Evolutionary conservation across 2,113 vertebrate genomes (phyloP), one percentile per base, ranked within the genome.

Genomic region (Galeopterus variegatus): DNA sequence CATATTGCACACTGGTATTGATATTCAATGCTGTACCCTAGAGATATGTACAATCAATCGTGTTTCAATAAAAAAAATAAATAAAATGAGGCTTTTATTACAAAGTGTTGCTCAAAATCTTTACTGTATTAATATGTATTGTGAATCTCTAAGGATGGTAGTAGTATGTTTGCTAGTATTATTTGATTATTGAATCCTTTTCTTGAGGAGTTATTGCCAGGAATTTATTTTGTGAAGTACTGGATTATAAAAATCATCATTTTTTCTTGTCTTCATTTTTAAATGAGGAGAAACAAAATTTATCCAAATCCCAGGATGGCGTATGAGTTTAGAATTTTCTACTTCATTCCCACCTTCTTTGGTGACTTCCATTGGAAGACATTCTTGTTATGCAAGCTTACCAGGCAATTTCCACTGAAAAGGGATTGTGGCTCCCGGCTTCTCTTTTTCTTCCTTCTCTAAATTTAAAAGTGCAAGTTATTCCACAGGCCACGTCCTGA

Each of bases 311-410:
- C 12, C 9, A 69, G 31, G 28, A 70, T 50, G 84, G 33, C 3
- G 12, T 83, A 64, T n/a, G n/a, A 95, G 33, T 86, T 95, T 91
- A 91, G 72, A 85, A 81, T 86, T 77, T 67, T 62, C 62, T 8
- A 76, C 45, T 26, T 67, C 48, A 67, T 72, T 72, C 5, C 13
- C 6, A 52, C 21, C 21, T 87, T 77, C 5, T 79, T 89, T 76
- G 13, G 36, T 67, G 9, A 41, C 19, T 70, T 94, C 41, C 1
- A 33, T 1, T 90, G 45, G 26, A 5, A 5, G 8, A 36, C 19
- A 70, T 56, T 28, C 26, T 87, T 52, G 0, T 36, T 56, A 64
- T 64, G 36, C 24, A 62, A 72, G 2, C 31, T 84, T 84, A 17
- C 26, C n/a, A 56, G 19, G 8, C 9, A 36, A 33, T 88, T 86